phyloP scores from a whole-genome alignment of 2,888 invertebrate genomes.

The Aphidoletes aphidimyza region DNA sequence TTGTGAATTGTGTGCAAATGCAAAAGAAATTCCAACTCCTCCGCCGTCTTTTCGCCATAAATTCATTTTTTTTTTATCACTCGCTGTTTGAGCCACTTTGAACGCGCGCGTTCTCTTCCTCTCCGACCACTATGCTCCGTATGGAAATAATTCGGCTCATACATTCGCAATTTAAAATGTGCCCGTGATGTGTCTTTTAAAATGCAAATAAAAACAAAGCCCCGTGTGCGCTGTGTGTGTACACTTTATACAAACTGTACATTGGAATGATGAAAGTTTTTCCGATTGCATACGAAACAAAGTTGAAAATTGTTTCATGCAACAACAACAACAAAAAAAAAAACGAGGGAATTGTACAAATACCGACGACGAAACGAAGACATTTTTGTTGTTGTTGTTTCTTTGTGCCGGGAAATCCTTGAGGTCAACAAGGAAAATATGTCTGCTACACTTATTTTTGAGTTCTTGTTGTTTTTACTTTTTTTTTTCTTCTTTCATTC shows the following conservation, averaged over 20 bases:
- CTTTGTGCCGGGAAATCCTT: no score
- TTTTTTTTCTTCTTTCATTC: not conserved
- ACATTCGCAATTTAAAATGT: constrained; percentile 8
- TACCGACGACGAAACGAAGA: constrained; percentile 49
- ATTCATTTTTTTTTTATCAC: not conserved
- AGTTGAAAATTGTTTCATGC: constrained; percentile 29
- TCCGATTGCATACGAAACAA: constrained; percentile 39
- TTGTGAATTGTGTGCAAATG: no score
- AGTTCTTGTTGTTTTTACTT: not conserved
- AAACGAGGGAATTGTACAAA: constrained; percentile 22
- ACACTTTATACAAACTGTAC: not conserved
- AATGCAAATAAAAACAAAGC: not conserved
- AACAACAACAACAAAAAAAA: no score
- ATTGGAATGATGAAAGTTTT: not conserved
- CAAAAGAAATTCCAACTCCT: not conserved
- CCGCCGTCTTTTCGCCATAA: not conserved
- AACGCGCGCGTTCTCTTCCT: no score
- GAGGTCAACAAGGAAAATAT: constrained; percentile 1
- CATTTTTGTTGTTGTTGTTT: constrained; percentile 18
- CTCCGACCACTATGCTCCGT: not conserved
- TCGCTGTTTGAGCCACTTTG: not conserved
- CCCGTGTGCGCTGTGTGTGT: not conserved
- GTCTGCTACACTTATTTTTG: not conserved
- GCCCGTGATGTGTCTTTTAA: not conserved
- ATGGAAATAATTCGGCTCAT: not conserved